These are phyloP conservation scores for Elephas maximus DNA, from an alignment of 2,113 vertebrate species.

Conservation along the genomic window DNA sequence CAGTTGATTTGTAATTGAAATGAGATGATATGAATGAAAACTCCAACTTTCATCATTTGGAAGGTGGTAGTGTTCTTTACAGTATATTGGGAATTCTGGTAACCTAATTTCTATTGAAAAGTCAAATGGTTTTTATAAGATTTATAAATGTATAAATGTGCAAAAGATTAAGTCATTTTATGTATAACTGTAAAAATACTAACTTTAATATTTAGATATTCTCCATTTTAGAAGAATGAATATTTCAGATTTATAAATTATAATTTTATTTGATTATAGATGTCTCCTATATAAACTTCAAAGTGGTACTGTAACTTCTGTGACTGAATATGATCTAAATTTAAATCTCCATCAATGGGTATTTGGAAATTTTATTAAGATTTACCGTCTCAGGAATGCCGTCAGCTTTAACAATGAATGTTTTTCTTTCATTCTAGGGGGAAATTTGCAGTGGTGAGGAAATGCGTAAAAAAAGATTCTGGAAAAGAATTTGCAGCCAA, in stretches of 20 bases:
- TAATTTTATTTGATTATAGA: background rate
- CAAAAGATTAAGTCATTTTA: background rate
- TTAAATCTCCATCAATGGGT: background rate
- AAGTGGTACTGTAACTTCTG: background rate
- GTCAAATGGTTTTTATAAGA: background rate
- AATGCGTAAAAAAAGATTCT: slow-evolving; percentile 95
- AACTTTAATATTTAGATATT: background rate
- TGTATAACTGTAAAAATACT: background rate
- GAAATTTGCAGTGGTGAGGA: slow-evolving; percentile 98
- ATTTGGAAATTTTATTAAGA: slow-evolving; percentile 51
- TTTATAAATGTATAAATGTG: slow-evolving; percentile 8
- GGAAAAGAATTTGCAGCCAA: slow-evolving; percentile 96
- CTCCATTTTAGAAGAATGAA: background rate
- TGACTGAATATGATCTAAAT: background rate
- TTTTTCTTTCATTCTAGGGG: slow-evolving; percentile 90
- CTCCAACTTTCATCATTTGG: background rate
- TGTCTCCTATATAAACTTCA: background rate
- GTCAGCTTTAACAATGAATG: background rate
- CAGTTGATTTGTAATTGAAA: background rate
- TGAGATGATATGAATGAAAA: background rate
- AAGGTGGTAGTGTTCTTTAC: background rate
- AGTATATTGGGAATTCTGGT: background rate
- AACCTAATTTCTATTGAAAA: slow-evolving; percentile 3
- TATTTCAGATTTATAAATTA: background rate
- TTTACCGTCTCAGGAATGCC: background rate